phyloP scores from a whole-genome alignment of 2,113 vertebrate genomes.

The Xenus cinereus region DNA sequence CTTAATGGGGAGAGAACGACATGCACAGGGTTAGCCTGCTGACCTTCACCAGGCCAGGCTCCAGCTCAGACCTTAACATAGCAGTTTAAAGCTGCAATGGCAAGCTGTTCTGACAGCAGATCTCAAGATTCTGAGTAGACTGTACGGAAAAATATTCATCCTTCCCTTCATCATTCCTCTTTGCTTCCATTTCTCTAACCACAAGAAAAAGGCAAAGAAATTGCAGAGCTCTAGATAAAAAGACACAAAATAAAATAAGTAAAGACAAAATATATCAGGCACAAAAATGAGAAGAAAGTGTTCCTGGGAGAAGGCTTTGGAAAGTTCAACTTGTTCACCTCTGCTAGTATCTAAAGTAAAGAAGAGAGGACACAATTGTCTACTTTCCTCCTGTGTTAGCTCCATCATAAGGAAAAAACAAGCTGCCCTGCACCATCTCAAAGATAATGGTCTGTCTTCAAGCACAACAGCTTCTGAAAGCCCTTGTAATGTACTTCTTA shows the following conservation, averaged over 20 bases:
- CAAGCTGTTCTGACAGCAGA: background rate
- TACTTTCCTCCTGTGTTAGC: background rate
- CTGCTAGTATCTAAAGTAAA: background rate
- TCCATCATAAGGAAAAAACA: background rate
- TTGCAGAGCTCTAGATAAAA: background rate
- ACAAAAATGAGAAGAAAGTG: rapidly evolving
- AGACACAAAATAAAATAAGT: background rate
- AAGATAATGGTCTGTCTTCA: background rate
- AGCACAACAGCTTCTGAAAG: background rate
- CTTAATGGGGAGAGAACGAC: background rate
- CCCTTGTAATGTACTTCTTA: background rate
- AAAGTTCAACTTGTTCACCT: background rate
- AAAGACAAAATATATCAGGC: background rate
- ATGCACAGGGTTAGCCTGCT: too few relatives aligned
- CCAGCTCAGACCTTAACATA: rapidly evolving
- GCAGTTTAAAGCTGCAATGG: background rate
- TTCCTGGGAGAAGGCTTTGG: background rate
- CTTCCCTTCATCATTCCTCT: background rate
- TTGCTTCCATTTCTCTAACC: background rate
- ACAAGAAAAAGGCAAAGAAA: background rate
- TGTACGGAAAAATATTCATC: rapidly evolving
- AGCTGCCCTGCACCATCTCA: background rate
- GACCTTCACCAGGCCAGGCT: background rate
- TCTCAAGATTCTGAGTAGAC: background rate
- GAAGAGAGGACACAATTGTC: rapidly evolving